phyloP scores from a whole-genome alignment of 2,113 vertebrate genomes.

The Pitta sordida region DNA sequence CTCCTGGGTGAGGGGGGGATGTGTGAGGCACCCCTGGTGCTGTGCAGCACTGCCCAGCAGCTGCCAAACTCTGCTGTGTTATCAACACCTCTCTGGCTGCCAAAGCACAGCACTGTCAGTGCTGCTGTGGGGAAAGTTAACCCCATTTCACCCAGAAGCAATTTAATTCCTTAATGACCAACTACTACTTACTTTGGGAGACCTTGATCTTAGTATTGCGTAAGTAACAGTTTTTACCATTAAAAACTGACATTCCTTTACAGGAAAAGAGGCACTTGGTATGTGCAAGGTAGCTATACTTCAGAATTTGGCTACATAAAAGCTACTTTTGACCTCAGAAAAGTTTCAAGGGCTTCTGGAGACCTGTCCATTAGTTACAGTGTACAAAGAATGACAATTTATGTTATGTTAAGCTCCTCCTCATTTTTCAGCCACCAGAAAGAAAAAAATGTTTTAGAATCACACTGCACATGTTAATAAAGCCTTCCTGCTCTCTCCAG shows the following conservation, averaged over 20 bases:
- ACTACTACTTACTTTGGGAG: not conserved
- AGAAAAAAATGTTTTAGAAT: not conserved
- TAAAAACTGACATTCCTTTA: not conserved
- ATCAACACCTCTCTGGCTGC: not conserved
- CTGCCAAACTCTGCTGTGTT: fast-evolving
- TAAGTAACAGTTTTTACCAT: not conserved
- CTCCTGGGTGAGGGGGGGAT: too few species aligned
- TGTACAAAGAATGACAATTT: not conserved
- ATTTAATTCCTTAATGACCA: not conserved
- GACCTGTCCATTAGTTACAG: not conserved
- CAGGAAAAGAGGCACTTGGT: not conserved
- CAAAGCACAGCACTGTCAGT: not conserved
- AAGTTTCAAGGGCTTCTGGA: not conserved
- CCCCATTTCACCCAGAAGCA: not conserved
- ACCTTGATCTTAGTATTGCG: not conserved
- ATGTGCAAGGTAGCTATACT: not conserved
- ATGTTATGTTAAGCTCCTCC: not conserved
- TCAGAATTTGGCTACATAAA: not conserved
- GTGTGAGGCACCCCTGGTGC: not conserved
- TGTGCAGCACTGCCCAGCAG: not conserved
- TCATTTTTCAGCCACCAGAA: not conserved
- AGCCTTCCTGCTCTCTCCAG: not conserved
- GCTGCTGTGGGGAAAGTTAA: not conserved
- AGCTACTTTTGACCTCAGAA: not conserved
- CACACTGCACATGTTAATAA: not conserved